A percentile compares a stretch with the other conserved stretches of the same genome.
Evolutionary conservation across 92 coral and sea anemone species (phyloP).

Genomic region (Porites cylindrica): DNA sequence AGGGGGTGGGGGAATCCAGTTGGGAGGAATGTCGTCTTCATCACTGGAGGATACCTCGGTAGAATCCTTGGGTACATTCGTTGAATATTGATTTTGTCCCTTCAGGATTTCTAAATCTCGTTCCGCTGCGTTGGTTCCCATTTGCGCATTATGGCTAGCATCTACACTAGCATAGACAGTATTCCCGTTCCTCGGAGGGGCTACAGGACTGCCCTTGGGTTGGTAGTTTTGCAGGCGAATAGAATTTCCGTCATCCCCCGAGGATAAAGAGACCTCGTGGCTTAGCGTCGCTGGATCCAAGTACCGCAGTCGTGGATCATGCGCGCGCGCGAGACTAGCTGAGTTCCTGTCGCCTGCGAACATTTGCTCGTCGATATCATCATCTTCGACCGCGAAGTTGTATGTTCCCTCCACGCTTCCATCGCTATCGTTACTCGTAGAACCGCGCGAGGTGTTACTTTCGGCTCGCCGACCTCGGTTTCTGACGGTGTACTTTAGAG

Average conservation of each 20-base stretch:
- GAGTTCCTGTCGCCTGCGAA: slow-evolving; percentile 72
- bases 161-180: slow-evolving; percentile 4
- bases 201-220: slow-evolving; percentile 19
- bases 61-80: not conserved
- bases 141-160: not conserved
- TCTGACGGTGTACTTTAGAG: slow-evolving; percentile 21
- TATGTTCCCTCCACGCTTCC: slow-evolving; percentile 74
- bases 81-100: not conserved
- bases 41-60: not conserved
- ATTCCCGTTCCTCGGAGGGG: not conserved
- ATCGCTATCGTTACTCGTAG: slow-evolving; percentile 56
- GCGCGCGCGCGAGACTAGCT: not conserved
- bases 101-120: not conserved
- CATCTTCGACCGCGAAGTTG: slow-evolving; percentile 75
- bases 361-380: slow-evolving; percentile 86
- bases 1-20: slow-evolving; percentile 44
- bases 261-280: not conserved
- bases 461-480: not conserved
- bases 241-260: slow-evolving; percentile 4
- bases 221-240: slow-evolving; percentile 33
- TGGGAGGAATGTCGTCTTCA: slow-evolving; percentile 20
- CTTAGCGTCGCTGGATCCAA: slow-evolving; percentile 32
- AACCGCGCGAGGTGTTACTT: slow-evolving; percentile 15
- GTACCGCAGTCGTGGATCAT: slow-evolving; percentile 28
- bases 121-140: not conserved